Conservation (phyloP, 2,888 invertebrate genomes). For the Geophilus truncorum region DNA sequence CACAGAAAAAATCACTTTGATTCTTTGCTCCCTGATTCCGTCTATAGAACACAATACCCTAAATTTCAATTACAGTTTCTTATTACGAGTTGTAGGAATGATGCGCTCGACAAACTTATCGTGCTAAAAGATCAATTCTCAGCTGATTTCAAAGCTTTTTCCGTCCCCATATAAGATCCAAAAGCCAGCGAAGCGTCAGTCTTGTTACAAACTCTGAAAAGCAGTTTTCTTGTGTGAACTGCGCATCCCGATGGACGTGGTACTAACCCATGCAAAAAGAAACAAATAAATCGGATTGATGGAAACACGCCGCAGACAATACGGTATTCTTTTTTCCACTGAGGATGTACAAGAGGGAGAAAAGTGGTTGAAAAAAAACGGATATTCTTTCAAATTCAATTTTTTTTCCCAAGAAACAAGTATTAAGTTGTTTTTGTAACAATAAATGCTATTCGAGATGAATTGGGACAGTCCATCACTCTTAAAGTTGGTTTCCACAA, state of each 20-base stretch:
- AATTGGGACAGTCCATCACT: too few relatives aligned
- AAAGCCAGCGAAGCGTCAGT: neutral
- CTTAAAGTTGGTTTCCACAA: too few relatives aligned
- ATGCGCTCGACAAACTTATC: neutral
- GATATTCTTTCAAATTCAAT: neutral
- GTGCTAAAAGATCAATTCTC: neutral
- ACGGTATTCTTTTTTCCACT: neutral
- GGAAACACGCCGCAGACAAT: neutral
- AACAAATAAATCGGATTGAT: neutral
- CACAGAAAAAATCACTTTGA: too few relatives aligned
- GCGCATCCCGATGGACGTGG: neutral
- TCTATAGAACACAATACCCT: too few relatives aligned
- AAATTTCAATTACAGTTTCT: neutral
- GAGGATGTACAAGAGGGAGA: neutral
- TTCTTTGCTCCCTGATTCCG: too few relatives aligned
- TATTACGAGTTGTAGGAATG: neutral
- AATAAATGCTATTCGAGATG: too few relatives aligned
- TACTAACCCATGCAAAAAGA: neutral
- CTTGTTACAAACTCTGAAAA: neutral
- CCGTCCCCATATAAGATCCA: neutral
- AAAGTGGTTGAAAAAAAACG: neutral
- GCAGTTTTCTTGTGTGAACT: neutral
- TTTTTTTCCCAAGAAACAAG: too few relatives aligned
- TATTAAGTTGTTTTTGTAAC: too few relatives aligned
- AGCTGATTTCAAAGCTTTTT: neutral